Base-by-base conservation (phyloP, 2,113 vertebrate species). In the Shinisaurus crocodilurus region DNA sequence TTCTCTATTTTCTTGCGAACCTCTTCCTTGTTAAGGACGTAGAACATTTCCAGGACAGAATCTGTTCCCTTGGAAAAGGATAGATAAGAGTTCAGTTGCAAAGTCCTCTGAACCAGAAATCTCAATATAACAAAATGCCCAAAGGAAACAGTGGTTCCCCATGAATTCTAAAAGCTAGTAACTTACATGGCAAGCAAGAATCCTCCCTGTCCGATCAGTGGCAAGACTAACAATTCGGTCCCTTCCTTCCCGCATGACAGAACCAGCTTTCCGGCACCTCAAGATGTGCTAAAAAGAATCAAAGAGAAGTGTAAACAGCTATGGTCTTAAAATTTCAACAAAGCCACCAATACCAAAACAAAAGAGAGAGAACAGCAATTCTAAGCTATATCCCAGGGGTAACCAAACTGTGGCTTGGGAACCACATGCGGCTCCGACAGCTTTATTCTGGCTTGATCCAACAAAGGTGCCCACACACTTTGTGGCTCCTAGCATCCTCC, bases 171-270 rank as follows among this genome's bases (percentile, higher is more conserved):
- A 88, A n/a, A 34, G 43, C 40, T 20, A 63, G 3, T 5, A 87
- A 98, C 99, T 98, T 96, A 99, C 99, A 1, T 99, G 99, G 93
- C 99, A 99, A 79, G 98, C 98, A 87, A 99, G 91, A 92, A 99
- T 95, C 94, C 97, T 96, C 94, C 97, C 96, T 1, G 92, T 98
- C 83, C 10, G 29, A 94, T 99, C 99, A 0, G 97, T 88, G 1
- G 97, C 95, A 72, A 99, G 96, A 5, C 97, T 98, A 69, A 99
- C 98, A 6, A 99, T 96, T 63, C 99, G 94, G 92, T 99, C 98
- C 91, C 98, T 98, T 94, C 98, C 98, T 93, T 99, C 98, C 86
- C 99, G 96, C 95, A 99, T 97, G 93, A 99, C 90, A 90, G 99
- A 99, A 2, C 99, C 99, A 45, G 93, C 97, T 94, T 99, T 99